A percentile compares a stretch with the other conserved stretches of the same genome.
phyloP scores from a whole-genome alignment of 2,113 vertebrate genomes.

The Dinomys branickii region DNA sequence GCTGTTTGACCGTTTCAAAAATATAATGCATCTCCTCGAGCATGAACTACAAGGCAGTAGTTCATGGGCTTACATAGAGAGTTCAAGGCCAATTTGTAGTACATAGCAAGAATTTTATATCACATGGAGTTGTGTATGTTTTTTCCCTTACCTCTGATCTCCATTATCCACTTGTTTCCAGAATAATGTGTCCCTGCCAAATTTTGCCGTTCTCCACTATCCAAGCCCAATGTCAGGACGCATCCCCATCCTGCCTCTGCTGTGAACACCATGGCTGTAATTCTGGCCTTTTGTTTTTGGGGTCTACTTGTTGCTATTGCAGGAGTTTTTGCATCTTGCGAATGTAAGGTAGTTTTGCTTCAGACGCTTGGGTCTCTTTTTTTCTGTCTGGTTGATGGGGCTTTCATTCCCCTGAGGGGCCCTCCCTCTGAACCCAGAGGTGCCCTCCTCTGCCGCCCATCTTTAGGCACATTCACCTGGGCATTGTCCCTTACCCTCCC shows the following conservation, averaged over 20 bases:
- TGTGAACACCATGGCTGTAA: background rate
- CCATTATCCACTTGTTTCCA: background rate
- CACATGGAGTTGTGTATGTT: background rate
- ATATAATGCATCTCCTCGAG: conserved; percentile 33
- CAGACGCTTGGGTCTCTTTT: background rate
- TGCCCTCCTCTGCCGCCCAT: background rate
- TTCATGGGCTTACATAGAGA: no score
- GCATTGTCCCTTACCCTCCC: background rate
- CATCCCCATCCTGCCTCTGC: background rate
- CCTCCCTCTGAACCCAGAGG: background rate
- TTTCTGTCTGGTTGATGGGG: background rate
- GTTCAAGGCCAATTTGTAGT: no score
- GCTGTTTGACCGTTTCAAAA: background rate
- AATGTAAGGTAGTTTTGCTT: background rate
- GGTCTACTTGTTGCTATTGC: background rate
- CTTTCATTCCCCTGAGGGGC: background rate
- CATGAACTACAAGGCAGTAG: background rate
- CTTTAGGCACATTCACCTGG: background rate
- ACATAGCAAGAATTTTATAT: background rate
- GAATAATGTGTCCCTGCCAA: background rate
- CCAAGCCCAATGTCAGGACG: background rate
- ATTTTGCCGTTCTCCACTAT: background rate
- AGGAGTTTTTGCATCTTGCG: background rate
- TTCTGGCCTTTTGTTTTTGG: background rate
- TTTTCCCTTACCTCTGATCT: background rate